Evolutionary conservation across 2,113 vertebrate genomes (phyloP), one percentile per base, ranked within the genome.

Genomic region (Larimichthys crocea): DNA sequence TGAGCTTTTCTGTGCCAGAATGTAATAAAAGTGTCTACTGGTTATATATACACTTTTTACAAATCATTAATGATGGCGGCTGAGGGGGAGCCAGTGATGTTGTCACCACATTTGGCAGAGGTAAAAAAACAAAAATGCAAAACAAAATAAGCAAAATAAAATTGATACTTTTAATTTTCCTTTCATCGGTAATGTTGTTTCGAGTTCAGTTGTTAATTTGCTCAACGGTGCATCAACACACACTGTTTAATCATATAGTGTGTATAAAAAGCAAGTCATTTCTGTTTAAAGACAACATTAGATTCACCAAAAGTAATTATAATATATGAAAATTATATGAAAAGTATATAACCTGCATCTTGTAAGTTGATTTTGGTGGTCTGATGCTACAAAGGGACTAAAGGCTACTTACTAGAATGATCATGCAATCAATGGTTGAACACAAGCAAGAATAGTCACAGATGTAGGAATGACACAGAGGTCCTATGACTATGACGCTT

Each of bases 21-120:
- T 67, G 60, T 64, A 82, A 83, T 83, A 83, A 87, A 90, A 48
- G 44, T 67, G 69, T 79, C 80, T 76, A 14, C 67, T 62, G 70
- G 53, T 62, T 74, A 19, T 72, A 26, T 26, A 76, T 44, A 63
- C 53, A 26, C 52, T 76, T 73, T 24, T 64, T 42, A 67, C 50
- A 46, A 81, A 82, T 79, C 31, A 79, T 79, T 67, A 31, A 67
- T 75, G 53, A 67, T 75, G 53, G 53, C 56, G 68, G 44, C 63
- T 26, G 9, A 62, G 35, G 26, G 53, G 67, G 22, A 74, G 35
- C 67, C 31, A 62, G 26, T 10, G 44, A 48, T 66, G 3, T 77
- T 76, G 67, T 80, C 69, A 80, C 61, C 46, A 68, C 24, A 61
- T 60, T 50, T 79, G 85, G 67, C 53, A 19, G n/a, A n/a, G n/a